A percentile compares a stretch with the other conserved stretches of the same genome.
phyloP scores from a whole-genome alignment of 2,888 invertebrate genomes.

The Stenotaenia linearis region DNA sequence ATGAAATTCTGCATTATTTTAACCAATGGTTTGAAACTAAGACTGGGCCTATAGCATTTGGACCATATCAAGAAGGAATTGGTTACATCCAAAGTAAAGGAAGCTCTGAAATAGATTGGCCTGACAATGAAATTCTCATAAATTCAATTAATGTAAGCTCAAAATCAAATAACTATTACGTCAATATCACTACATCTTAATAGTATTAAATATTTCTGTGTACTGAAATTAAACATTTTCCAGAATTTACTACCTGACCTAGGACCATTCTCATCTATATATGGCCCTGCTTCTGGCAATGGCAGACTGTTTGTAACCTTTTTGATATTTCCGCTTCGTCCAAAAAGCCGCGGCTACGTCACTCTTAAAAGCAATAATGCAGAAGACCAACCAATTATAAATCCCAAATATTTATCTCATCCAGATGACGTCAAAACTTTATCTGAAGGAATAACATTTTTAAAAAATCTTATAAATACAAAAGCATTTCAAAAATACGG shows the following conservation, averaged over 20 bases:
- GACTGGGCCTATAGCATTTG: too few relatives aligned
- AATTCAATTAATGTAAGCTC: neutral
- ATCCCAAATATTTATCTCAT: constrained; percentile 50
- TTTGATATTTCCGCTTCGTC: too few relatives aligned
- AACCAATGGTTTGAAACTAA: too few relatives aligned
- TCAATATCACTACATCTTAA: neutral
- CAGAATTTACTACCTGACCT: too few relatives aligned
- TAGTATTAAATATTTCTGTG: too few relatives aligned
- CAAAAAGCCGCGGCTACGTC: constrained; percentile 48
- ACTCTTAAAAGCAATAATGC: constrained; percentile 49
- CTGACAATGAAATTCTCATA: neutral
- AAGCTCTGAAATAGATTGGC: neutral
- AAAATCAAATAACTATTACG: neutral
- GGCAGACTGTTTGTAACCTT: neutral
- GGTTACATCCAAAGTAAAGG: too few relatives aligned
- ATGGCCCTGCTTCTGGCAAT: neutral
- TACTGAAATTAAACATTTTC: too few relatives aligned
- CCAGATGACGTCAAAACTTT: constrained; percentile 42
- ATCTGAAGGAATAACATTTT: constrained; percentile 31
- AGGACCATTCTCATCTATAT: too few relatives aligned
- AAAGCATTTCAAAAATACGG: neutral
- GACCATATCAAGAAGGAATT: too few relatives aligned
- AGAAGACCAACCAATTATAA: constrained; percentile 48
- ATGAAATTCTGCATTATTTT: too few relatives aligned
- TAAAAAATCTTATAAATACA: neutral